Percentiles rank a stretch among this genome's conserved stretches.
These are phyloP conservation scores for Apamea epomidion DNA, from an alignment of 2,888 invertebrate species.

Conservation along the genomic window DNA sequence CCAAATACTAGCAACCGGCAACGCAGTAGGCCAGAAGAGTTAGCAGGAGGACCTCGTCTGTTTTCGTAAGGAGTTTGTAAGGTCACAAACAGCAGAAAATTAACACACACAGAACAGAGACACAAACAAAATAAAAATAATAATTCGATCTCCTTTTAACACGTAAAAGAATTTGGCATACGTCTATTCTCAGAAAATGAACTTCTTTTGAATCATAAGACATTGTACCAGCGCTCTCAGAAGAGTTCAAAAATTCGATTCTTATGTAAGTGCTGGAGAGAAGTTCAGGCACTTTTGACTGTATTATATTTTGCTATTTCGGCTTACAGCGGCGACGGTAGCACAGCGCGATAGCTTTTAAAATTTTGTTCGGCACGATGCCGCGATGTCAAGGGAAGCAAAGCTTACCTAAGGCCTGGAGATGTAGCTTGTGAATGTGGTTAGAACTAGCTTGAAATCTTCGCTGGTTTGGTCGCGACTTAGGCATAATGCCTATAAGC, in stretches of 20 bases:
- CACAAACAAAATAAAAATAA: neutral
- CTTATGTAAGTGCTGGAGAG: conserved; percentile 21
- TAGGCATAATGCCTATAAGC: neutral
- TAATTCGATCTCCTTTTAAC: neutral
- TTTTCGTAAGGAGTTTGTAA: no score
- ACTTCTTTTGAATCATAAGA: conserved; percentile 9
- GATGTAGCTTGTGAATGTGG: conserved; percentile 12
- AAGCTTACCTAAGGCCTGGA: conserved; percentile 38
- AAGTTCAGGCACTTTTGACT: conserved; percentile 36
- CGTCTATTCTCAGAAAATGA: neutral
- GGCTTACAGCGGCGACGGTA: conserved; percentile 5
- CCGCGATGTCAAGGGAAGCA: conserved; percentile 37
- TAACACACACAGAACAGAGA: no score
- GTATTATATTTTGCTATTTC: conserved; percentile 51
- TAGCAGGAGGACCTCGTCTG: no score
- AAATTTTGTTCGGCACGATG: conserved; percentile 42
- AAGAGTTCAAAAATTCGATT: conserved; percentile 37
- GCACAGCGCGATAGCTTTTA: conserved; percentile 45
- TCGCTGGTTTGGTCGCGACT: neutral
- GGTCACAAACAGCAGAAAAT: no score
- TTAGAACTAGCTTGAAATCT: conserved; percentile 3
- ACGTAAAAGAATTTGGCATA: neutral
- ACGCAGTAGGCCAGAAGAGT: no score
- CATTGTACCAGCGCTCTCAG: neutral
- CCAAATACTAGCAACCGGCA: neutral